These are phyloP conservation scores for Leptocoma aspasia DNA, from an alignment of 2,113 vertebrate genomes.

Conservation along the genomic window DNA sequence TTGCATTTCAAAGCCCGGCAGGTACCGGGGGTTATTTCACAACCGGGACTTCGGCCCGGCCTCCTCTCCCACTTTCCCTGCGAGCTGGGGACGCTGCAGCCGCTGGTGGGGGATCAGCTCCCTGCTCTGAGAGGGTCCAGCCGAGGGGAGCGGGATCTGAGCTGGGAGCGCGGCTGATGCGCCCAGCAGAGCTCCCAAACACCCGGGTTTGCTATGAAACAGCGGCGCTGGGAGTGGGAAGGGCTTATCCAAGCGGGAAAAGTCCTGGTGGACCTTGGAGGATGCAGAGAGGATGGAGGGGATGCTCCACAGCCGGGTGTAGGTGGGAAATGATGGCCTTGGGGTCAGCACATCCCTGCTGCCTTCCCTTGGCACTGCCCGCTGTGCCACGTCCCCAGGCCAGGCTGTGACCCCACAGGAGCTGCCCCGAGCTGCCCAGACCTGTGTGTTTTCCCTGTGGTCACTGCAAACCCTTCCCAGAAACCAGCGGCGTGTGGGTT, in stretches of 20 bases:
- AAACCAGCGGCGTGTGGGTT: neutral
- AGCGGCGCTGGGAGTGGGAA: rapidly evolving
- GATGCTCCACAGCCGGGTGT: rapidly evolving
- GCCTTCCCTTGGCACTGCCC: neutral
- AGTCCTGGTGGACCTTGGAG: rapidly evolving
- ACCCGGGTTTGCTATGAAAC: rapidly evolving
- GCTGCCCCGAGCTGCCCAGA: neutral
- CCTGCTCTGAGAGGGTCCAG: rapidly evolving
- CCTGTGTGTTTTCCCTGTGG: neutral
- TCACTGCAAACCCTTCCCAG: neutral
- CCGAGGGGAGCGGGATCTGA: rapidly evolving
- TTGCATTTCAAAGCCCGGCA: conserved; percentile 57
- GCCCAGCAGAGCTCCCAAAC: neutral
- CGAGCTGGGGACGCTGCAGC: neutral
- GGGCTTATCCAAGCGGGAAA: rapidly evolving
- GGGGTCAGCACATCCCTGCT: neutral
- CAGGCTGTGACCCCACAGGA: neutral
- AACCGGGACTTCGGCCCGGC: neutral
- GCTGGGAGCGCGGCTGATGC: rapidly evolving
- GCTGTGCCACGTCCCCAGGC: neutral
- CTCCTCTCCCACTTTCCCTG: neutral
- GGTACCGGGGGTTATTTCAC: neutral
- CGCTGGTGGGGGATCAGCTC: neutral
- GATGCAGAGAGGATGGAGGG: neutral
- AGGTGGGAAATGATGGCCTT: rapidly evolving